Base-by-base conservation (phyloP, 2,888 invertebrate genomes). In the Ypsolopha sequella region DNA sequence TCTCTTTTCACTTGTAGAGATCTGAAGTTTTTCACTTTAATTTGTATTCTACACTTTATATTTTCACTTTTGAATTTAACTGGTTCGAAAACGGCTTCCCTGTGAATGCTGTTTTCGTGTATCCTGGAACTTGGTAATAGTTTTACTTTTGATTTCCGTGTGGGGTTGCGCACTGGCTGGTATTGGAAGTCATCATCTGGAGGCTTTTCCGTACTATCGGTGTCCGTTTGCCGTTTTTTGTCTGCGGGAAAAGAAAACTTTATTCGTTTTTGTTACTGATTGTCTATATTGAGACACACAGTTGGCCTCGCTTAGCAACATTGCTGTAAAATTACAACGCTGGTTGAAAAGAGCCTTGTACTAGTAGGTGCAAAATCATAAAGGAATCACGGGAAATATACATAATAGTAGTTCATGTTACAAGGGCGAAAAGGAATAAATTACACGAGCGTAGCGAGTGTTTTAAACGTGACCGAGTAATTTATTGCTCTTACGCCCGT, bases 61-160 rank as follows among this genome's bases (percentile, higher is more conserved):
- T 48, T n/a, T 51, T 41, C 50, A 7, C 34, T 11, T 14, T 41
- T 53, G 44, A 53, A 56, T n/a, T 41, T 51, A 11, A 43, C 44
- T 0, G 73, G 67, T 60, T 80, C 76, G 61, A 86, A 86, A 3
- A 76, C 63, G 2, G 64, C 55, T 51, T 80, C 76, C 51, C 73
- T 67, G 47, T 68, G 74, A 9, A 63, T 44, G 0, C 64, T 61
- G 43, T 61, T 70, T 9, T 64, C 63, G 14, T 63, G 54, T 9
- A 57, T 60, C 8, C 49, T 57, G 6, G 53, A 51, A 6, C 60
- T 54, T 0, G 76, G 66, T 1, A 81, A 48, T 0, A 76, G 58
- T 34, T 71, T 65, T 0, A 82, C 58, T 53, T 72, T 76, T 0
- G 81, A 70, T 36, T 71, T 62, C 10, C 74, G 61, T 2, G 69